Conservation (phyloP, 2,888 invertebrate genomes). For the Trichopria drosophilae region DNA sequence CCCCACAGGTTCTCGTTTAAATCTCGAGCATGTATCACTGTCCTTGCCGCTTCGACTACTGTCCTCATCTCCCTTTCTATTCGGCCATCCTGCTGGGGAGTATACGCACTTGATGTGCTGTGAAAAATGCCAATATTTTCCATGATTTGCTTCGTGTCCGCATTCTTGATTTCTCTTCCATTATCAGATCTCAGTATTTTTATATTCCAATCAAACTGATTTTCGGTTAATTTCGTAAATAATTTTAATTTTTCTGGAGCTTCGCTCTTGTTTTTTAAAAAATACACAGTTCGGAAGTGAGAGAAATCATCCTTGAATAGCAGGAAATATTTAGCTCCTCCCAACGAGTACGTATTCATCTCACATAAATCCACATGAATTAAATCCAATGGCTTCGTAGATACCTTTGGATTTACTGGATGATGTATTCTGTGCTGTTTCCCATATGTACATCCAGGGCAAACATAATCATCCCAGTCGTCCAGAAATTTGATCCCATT, state of each 20-base stretch:
- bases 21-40: constrained; percentile 30
- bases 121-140: constrained; percentile 38
- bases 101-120: constrained; percentile 33
- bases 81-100: constrained; percentile 44
- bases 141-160: constrained; percentile 30
- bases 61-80: constrained; percentile 46
- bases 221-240: constrained; percentile 37
- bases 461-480: no score
- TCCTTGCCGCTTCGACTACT: constrained; percentile 40
- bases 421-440: constrained; percentile 38
- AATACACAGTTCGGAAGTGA: no score
- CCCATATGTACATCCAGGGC: no score
- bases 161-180: constrained; percentile 40
- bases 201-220: constrained; percentile 38
- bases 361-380: constrained; percentile 41
- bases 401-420: constrained; percentile 36
- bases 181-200: constrained; percentile 38
- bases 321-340: constrained; percentile 38
- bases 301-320: no score
- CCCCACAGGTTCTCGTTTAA: no score
- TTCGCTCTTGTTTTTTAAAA: constrained; percentile 38
- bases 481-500: no score
- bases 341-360: constrained; percentile 38
- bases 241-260: constrained; percentile 30
- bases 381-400: constrained; percentile 34